Base-by-base conservation (phyloP, 1,140 invertebrate genomes). In the Pectinophora gossypiella region DNA sequence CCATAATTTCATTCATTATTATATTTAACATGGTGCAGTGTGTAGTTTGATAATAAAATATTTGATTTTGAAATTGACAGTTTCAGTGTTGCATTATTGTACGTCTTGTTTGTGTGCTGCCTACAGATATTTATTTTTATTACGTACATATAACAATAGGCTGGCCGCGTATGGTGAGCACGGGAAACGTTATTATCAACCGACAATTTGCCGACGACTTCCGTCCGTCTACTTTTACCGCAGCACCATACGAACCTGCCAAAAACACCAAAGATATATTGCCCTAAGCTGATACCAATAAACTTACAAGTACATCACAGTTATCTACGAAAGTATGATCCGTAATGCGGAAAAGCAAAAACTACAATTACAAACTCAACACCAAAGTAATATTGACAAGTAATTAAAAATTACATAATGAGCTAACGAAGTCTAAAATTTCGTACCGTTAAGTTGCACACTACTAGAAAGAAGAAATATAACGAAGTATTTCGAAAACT, bases 1-100 rank as follows among this genome's bases (percentile, higher is more conserved):
- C 60, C 69, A 81, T 63, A 72, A 68, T 62, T 64, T 62, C 57
- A 68, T 60, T 58, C 7, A 43, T 45, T 19, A 64, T 61, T 51
- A 32, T 46, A 51, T 53, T 61, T 65, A 66, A 63, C n/a, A n/a
- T n/a, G n/a, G 64, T 73, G 65, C 64, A 66, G 54, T 62, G 59
- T 68, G 55, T 22, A 23, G 3, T 16, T 27, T 12, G 2, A 7
- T 15, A 47, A 47, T 47, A 23, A n/a, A 23, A 5, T 23, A n/a
- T 47, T 9, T n/a, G 12, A 4, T 13, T 15, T 48, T 15, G 20
- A 5, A 36, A 10, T 48, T 36, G 19, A 13, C 40, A 19, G 19
- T 3, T 18, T 43, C n/a, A 5, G n/a, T 18, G 3, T 19, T 43
- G 7, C 5, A 4, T 19, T 5, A 43, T 43, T 43, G 40, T 43